phyloP scores from a whole-genome alignment of 2,888 invertebrate genomes.

The Limnephilus auricula region DNA sequence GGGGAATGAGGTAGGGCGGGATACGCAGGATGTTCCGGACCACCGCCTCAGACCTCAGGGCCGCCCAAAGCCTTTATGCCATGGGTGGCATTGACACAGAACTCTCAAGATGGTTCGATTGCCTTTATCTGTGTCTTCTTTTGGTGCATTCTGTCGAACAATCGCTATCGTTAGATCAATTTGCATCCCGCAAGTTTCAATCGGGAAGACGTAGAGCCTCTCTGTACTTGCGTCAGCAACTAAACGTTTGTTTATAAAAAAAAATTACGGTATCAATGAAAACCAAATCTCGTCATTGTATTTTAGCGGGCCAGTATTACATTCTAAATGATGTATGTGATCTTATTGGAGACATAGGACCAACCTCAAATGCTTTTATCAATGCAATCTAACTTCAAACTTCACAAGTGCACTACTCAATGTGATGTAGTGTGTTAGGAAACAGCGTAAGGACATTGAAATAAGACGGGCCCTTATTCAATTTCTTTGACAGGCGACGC shows the following conservation, averaged over 20 bases:
- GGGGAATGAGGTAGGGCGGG: constrained; percentile 13
- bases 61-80: constrained; percentile 32
- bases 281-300: not conserved
- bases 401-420: constrained; percentile 27
- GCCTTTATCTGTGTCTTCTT: not conserved
- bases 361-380: not conserved
- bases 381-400: constrained; percentile 10
- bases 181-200: too few species aligned
- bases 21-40: constrained; percentile 33
- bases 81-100: not conserved
- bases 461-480: not conserved
- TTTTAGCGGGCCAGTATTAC: not conserved
- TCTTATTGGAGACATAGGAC: not conserved
- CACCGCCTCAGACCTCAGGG: not conserved
- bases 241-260: not conserved
- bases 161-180: not conserved
- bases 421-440: not conserved
- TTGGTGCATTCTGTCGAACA: not conserved
- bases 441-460: not conserved
- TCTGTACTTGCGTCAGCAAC: not conserved
- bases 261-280: not conserved
- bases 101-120: not conserved
- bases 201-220: not conserved
- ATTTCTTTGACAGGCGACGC: not conserved
- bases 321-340: not conserved